Evolutionary conservation across 2,113 vertebrate species (phyloP), one percentile per base, ranked within the genome.

Genomic region (Phoxinus phoxinus): DNA sequence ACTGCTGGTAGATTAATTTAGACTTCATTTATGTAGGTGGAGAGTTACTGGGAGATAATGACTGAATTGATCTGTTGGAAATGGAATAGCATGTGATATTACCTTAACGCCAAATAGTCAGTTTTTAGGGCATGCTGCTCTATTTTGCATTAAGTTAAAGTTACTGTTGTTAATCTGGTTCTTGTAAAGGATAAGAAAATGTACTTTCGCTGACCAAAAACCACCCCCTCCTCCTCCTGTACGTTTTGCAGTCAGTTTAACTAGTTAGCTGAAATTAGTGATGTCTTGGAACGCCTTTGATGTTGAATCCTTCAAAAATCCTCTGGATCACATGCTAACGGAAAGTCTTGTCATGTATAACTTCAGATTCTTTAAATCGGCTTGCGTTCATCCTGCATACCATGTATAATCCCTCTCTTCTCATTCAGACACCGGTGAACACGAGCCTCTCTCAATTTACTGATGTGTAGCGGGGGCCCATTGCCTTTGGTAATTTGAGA

Each of bases 401-500:
- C 81, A 37, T n/a, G 13, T 83, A 83, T 83, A 83, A 83, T 83
- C 81, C 81, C 81, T 53, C 46, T 51, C 79, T 51, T 83, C 37
- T 83, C 27, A 23, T 73, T 73, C 67, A 83, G 19, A 83, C 48
- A 27, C 65, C 13, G 72, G 81, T 83, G 65, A 72, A 72, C 46
- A 56, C 56, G 48, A 83, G 63, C 81, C 67, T 51, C 80, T 53
- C 23, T 71, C 15, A 35, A 23, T 71, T 72, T 72, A 72, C 81
- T 37, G 59, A 37, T 48, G 58, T 51, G 44, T 84, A 37, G 13
- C 58, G 25, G 44, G 32, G 0, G 32, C 59, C 56, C 21, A 6
- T 71, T 37, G 32, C 21, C n/a, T 44, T 80, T 23, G 86, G 88
- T 88, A 90, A 91, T 69, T 44, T 84, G 87, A 91, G 86, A 81